Evolutionary conservation across 2,888 invertebrate genomes (phyloP).

Genomic region (Leptinotarsa tumamoca): DNA sequence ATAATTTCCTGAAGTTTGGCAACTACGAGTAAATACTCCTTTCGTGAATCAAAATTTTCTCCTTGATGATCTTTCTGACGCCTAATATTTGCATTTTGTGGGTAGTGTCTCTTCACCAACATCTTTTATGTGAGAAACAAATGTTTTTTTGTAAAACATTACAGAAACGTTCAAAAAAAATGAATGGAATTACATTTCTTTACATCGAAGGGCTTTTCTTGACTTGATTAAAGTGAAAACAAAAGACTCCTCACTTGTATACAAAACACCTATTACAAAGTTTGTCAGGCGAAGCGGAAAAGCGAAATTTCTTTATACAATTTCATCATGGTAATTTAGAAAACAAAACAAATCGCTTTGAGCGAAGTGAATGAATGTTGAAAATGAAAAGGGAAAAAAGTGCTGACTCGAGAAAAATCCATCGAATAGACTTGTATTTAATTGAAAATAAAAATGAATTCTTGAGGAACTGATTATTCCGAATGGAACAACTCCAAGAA

Average conservation of each 20-base stretch:
- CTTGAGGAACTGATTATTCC: too few species aligned
- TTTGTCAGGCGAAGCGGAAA: constrained; percentile 20
- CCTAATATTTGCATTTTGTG: too few species aligned
- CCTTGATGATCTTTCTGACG: too few species aligned
- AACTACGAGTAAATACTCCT: too few species aligned
- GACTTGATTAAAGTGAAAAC: constrained; percentile 27
- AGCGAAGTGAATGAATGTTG: constrained; percentile 13
- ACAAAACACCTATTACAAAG: constrained; percentile 28
- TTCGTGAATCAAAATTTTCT: too few species aligned
- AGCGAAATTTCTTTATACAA: constrained; percentile 24
- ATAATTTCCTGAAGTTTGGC: too few species aligned
- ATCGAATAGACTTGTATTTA: too few species aligned
- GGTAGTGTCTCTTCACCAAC: not conserved
- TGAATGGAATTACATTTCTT: constrained; percentile 19
- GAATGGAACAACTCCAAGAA: too few species aligned
- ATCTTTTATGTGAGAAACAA: not conserved
- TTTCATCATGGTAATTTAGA: constrained; percentile 24
- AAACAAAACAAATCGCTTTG: constrained; percentile 24
- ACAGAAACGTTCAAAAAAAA: not conserved
- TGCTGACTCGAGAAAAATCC: not conserved
- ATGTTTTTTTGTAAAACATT: not conserved
- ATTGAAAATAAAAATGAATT: too few species aligned
- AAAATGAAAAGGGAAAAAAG: not conserved
- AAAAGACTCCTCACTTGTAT: constrained; percentile 21
- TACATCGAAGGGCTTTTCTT: constrained; percentile 6